These are phyloP conservation scores for Trematocara variabile DNA, from an alignment of 2,113 vertebrate genomes.

Conservation along the genomic window DNA sequence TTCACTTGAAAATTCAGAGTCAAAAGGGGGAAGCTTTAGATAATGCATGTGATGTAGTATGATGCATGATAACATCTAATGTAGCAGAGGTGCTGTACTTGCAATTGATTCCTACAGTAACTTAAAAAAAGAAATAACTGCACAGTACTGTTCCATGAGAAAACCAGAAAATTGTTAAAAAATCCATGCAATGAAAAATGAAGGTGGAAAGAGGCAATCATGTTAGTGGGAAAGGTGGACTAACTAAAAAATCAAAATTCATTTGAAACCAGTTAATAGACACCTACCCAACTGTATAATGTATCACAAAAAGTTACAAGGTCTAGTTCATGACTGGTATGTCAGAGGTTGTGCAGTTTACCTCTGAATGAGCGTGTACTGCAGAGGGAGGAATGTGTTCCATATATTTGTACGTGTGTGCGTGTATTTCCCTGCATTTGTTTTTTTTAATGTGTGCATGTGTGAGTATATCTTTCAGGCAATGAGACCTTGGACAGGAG, in stretches of 20 bases:
- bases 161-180: neutral
- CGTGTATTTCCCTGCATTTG: constrained; percentile 2
- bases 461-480: constrained; percentile 61
- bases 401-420: neutral
- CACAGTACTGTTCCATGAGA: neutral
- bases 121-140: neutral
- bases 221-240: neutral
- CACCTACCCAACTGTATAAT: neutral
- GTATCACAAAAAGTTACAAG: neutral
- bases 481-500: constrained; percentile 74
- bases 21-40: neutral
- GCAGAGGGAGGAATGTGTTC: neutral
- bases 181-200: neutral
- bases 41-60: neutral
- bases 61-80: neutral
- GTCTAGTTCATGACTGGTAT: neutral
- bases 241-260: constrained; percentile 29
- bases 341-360: constrained; percentile 17
- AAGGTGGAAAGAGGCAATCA: neutral
- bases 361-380: neutral
- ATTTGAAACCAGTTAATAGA: constrained; percentile 14
- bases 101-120: neutral
- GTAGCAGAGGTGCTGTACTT: neutral
- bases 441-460: constrained; percentile 32
- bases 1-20: neutral